Evolutionary conservation across 1,140 invertebrate species (phyloP).

Genomic region (Cryptotermes secundus): DNA sequence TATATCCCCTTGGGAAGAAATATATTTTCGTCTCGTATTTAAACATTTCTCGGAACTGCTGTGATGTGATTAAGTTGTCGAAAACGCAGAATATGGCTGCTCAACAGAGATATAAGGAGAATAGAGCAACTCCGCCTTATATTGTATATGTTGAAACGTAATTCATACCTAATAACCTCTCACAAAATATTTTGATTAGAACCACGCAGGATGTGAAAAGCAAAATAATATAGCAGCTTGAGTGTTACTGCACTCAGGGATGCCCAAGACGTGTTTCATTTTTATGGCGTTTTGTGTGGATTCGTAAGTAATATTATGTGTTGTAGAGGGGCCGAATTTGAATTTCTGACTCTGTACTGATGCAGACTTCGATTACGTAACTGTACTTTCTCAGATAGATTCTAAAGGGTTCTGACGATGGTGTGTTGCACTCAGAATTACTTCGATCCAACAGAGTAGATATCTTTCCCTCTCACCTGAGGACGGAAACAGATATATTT

Average conservation of each 20-base stretch:
- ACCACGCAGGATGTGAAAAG: neutral
- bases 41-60: constrained; percentile 1
- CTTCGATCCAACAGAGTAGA: no score
- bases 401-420: no score
- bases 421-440: no score
- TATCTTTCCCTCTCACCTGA: no score
- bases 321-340: no score
- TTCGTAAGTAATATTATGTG: no score
- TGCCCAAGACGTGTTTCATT: neutral
- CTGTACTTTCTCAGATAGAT: no score
- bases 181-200: constrained; percentile 4
- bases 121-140: neutral
- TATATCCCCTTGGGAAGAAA: constrained; percentile 1
- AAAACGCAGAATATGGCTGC: neutral
- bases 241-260: neutral
- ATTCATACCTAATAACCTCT: neutral
- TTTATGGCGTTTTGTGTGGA: no score
- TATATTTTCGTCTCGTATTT: constrained; percentile 11
- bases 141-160: neutral
- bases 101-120: neutral
- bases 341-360: no score
- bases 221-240: neutral
- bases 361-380: no score
- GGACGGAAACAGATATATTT: no score
- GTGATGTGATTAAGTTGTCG: neutral